Evolutionary conservation across 2,797 vertebrate species (phyloP).

Genomic region (Coregonus sp.): DNA sequence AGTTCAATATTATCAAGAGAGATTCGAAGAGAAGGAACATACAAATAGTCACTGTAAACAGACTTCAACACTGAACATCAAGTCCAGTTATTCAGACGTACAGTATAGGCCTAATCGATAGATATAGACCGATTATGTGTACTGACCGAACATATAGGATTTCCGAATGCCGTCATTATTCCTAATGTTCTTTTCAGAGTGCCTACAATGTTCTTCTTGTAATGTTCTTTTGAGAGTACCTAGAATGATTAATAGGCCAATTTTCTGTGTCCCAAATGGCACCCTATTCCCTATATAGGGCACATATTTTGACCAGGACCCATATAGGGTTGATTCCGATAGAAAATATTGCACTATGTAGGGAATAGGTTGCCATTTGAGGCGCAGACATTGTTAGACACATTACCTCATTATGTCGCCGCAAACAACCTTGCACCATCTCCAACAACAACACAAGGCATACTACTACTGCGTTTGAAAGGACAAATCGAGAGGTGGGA

Average conservation of each 20-base stretch:
- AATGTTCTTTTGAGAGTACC: no score
- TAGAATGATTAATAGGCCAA: no score
- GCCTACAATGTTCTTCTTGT: no score
- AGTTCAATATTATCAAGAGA: background rate
- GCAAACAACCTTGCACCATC: slow-evolving; percentile 45
- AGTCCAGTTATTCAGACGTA: background rate
- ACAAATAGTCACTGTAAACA: background rate
- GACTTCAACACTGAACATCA: background rate
- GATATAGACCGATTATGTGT: slow-evolving; percentile 35
- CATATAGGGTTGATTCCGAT: no score
- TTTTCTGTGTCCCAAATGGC: no score
- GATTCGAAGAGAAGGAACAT: background rate
- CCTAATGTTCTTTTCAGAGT: slow-evolving; percentile 46
- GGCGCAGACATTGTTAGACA: slow-evolving; percentile 55
- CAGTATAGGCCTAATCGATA: no score
- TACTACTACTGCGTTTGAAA: slow-evolving; percentile 34
- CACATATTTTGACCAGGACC: no score
- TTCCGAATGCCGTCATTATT: slow-evolving; percentile 55
- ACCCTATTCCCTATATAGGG: no score
- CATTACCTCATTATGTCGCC: slow-evolving; percentile 60
- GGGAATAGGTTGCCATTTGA: background rate
- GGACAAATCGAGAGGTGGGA: slow-evolving; percentile 44
- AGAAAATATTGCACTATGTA: background rate
- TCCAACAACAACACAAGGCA: slow-evolving; percentile 45
- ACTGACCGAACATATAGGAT: slow-evolving; percentile 50